Conservation (phyloP, 2,113 vertebrate genomes). For the Setophaga petechia region DNA sequence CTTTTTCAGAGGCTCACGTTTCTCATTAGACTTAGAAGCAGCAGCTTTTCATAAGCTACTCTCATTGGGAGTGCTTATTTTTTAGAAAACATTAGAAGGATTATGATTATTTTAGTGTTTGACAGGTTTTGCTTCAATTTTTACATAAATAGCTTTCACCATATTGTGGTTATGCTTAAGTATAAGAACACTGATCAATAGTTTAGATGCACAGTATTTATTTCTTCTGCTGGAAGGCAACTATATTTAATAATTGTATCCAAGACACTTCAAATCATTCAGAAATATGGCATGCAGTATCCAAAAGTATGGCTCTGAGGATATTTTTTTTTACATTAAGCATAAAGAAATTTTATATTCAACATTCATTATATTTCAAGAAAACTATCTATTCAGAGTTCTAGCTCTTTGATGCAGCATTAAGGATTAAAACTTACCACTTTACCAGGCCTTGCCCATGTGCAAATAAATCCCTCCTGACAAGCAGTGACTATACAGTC, state of each 20-base stretch:
- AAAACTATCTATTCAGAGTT: slow-evolving; percentile 76
- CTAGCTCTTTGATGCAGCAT: slow-evolving; percentile 79
- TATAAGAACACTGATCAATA: slow-evolving; percentile 67
- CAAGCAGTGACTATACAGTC: slow-evolving; percentile 99
- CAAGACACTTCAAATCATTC: slow-evolving; percentile 83
- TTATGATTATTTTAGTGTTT: slow-evolving; percentile 44
- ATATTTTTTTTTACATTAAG: slow-evolving; percentile 80
- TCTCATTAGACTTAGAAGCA: slow-evolving; percentile 32
- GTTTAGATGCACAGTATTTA: slow-evolving; percentile 69
- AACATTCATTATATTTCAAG: slow-evolving; percentile 78
- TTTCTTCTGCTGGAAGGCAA: slow-evolving; percentile 79
- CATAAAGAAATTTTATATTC: slow-evolving; percentile 79
- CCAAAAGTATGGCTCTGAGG: slow-evolving; percentile 86
- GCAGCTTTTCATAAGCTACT: slow-evolving; percentile 48
- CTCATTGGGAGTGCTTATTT: slow-evolving; percentile 5
- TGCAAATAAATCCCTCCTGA: slow-evolving; percentile 99
- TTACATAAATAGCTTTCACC: slow-evolving; percentile 59
- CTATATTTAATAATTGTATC: slow-evolving; percentile 73
- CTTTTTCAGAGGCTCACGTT: slow-evolving; percentile 65
- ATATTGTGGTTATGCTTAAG: slow-evolving; percentile 66
- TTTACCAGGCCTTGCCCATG: slow-evolving; percentile 99
- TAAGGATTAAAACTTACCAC: slow-evolving; percentile 95
- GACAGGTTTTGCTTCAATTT: slow-evolving; percentile 54
- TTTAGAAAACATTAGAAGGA: slow-evolving; percentile 28
- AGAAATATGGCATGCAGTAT: slow-evolving; percentile 86